phyloP scores from a whole-genome alignment of 2,888 invertebrate species.

The Peribatodes rhomboidaria region DNA sequence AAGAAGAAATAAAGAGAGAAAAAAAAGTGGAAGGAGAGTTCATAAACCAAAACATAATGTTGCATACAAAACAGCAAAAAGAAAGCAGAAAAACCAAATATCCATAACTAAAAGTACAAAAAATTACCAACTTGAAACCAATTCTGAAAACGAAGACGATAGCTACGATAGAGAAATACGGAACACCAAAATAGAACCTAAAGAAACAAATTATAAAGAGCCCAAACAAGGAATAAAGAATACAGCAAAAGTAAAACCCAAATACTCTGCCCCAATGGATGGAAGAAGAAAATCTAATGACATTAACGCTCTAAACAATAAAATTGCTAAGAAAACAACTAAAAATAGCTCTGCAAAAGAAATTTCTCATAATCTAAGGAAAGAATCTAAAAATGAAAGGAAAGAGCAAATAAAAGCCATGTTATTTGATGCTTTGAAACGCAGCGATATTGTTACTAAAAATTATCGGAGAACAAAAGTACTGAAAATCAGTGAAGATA shows the following conservation, averaged over 20 bases:
- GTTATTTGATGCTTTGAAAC: slow-evolving; percentile 12
- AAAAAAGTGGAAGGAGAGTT: background rate
- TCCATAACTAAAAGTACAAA: background rate
- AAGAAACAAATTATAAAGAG: background rate
- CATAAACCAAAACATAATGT: background rate
- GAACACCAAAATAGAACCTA: background rate
- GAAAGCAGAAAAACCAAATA: background rate
- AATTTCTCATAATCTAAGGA: background rate
- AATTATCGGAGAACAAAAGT: background rate
- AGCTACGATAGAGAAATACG: slow-evolving; percentile 1
- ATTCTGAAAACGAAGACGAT: background rate
- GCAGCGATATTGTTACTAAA: background rate
- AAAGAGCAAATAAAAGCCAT: background rate
- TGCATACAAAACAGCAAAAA: background rate
- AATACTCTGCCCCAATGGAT: background rate
- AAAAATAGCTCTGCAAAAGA: background rate
- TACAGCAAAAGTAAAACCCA: background rate
- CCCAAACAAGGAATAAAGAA: background rate
- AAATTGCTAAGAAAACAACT: background rate
- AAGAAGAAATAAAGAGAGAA: no score
- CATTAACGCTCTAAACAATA: background rate
- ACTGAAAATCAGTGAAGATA: background rate
- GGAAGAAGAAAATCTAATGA: background rate
- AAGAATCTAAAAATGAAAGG: slow-evolving; percentile 14
- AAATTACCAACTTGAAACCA: background rate